Evolutionary conservation across 2,888 invertebrate genomes (phyloP).

Genomic region (Tenthredo amoena): DNA sequence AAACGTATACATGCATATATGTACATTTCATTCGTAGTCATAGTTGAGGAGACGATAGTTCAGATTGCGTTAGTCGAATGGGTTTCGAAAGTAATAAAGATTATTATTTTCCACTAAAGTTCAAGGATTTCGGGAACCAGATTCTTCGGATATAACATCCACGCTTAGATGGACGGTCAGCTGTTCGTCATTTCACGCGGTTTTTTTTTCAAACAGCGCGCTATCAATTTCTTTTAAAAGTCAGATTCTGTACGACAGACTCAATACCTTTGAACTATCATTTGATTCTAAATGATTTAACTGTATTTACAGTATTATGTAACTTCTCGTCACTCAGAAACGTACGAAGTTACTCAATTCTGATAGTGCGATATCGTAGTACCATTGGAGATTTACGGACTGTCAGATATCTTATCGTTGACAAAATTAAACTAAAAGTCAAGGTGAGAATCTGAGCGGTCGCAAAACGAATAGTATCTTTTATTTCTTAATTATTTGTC

Average conservation of each 20-base stretch:
- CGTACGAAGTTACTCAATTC: no score
- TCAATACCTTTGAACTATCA: background rate
- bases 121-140: background rate
- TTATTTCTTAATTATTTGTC: background rate
- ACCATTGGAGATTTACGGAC: background rate
- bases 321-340: background rate
- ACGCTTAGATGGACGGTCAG: background rate
- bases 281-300: background rate
- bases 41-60: background rate
- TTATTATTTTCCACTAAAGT: background rate
- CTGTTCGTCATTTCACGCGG: conserved; percentile 11
- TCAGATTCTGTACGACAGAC: background rate
- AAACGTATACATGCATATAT: background rate
- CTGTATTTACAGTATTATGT: background rate
- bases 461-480: background rate
- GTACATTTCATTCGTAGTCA: background rate
- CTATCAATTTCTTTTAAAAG: background rate
- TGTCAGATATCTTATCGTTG: background rate
- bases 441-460: background rate
- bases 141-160: background rate
- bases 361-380: background rate
- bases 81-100: background rate
- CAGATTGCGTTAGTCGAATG: background rate
- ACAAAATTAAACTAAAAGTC: background rate
- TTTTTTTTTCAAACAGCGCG: background rate